Evolutionary conservation across 2,113 vertebrate species (phyloP).

Genomic region (Meriones unguiculatus): DNA sequence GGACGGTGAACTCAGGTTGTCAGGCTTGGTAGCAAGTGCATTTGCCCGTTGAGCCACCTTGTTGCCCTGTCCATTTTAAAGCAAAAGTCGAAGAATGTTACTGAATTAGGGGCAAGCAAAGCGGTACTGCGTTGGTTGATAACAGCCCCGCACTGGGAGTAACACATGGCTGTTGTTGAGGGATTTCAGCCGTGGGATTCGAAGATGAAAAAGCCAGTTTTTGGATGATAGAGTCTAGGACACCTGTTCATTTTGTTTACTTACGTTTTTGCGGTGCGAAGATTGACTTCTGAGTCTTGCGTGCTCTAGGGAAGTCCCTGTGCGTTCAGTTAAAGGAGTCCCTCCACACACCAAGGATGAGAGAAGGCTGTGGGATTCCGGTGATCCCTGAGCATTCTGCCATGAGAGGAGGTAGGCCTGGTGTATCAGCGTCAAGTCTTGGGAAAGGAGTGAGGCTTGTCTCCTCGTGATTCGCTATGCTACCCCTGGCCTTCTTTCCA

Average conservation of each 20-base stretch:
- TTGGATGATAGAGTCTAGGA: not conserved
- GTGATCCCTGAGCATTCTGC: not conserved
- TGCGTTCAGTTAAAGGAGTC: not conserved
- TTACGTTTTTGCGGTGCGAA: not conserved
- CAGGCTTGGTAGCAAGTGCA: not conserved
- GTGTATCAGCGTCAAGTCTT: not conserved
- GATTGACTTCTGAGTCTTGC: not conserved
- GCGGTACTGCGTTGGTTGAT: not conserved
- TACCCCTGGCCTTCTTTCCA: not conserved
- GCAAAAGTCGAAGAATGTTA: not conserved
- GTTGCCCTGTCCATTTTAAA: not conserved
- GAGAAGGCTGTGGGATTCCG: not conserved
- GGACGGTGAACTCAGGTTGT: not conserved
- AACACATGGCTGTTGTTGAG: not conserved
- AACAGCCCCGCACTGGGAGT: not conserved
- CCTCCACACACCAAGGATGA: no score
- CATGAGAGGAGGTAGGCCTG: not conserved
- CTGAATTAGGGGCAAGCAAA: not conserved
- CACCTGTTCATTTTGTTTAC: not conserved
- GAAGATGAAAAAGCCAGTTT: not conserved
- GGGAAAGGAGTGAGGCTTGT: not conserved
- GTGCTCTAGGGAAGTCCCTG: not conserved
- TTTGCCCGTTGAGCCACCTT: not conserved
- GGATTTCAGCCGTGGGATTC: not conserved
- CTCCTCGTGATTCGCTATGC: not conserved